Evolutionary conservation across 2,797 vertebrate genomes (phyloP).

Genomic region (Leptodactylus fallax): DNA sequence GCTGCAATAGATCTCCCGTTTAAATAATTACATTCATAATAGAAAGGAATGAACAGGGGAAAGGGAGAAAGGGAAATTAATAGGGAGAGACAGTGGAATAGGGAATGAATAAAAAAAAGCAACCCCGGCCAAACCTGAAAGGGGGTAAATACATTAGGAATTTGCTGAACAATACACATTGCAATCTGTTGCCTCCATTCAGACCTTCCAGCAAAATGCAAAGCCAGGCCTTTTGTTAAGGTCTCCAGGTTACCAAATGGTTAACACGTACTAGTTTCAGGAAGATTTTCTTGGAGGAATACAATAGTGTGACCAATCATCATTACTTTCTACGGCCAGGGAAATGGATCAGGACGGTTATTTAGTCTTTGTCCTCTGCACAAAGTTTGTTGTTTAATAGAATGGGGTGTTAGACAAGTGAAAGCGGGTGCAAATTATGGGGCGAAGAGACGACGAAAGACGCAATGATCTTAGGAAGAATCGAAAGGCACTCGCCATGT

Average conservation of each 20-base stretch:
- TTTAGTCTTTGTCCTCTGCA: conserved; percentile 17
- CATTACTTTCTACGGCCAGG: conserved; percentile 33
- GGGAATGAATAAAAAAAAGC: conserved; percentile 28
- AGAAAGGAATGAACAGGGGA: conserved; percentile 58
- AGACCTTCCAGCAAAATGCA: conserved; percentile 13
- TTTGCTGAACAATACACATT: conserved; percentile 65
- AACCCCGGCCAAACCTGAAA: conserved; percentile 25
- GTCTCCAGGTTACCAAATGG: conserved; percentile 18
- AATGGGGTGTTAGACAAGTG: background rate
- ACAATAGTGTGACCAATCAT: conserved; percentile 37
- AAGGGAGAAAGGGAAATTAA: conserved; percentile 50
- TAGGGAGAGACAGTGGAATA: conserved; percentile 45
- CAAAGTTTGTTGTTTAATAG: conserved; percentile 41
- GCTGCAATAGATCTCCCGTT: conserved; percentile 89
- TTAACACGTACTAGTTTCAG: conserved; percentile 49
- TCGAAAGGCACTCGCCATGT: conserved; percentile 26
- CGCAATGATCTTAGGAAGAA: conserved; percentile 29
- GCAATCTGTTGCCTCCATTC: conserved; percentile 69
- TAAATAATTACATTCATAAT: conserved; percentile 88
- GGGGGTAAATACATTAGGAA: conserved; percentile 61
- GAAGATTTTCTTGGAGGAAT: conserved; percentile 23
- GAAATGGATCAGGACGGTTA: background rate
- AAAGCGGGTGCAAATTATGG: conserved; percentile 9
- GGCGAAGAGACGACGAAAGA: background rate
- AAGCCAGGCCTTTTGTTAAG: conserved; percentile 52